These are phyloP conservation scores for Drosophila rellima DNA, from an alignment of 2,888 invertebrate species.

Conservation along the genomic window DNA sequence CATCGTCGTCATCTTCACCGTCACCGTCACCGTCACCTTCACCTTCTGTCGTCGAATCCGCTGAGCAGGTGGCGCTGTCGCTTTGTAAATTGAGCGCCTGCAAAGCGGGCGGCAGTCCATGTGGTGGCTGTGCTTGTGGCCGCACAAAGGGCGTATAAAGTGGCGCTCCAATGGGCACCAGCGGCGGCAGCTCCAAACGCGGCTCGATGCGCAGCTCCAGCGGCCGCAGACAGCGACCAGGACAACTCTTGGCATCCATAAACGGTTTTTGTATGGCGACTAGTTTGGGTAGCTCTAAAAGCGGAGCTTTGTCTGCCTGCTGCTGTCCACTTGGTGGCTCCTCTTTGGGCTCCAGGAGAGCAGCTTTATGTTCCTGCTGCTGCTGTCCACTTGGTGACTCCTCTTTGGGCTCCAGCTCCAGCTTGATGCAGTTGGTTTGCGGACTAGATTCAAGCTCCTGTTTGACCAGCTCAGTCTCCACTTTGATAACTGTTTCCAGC, in stretches of 20 bases:
- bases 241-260: slow-evolving; percentile 17
- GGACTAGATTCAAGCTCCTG: slow-evolving; percentile 28
- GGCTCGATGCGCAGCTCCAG: slow-evolving; percentile 62
- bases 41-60: slow-evolving; percentile 68
- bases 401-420: slow-evolving; percentile 56
- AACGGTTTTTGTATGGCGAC: slow-evolving; percentile 66
- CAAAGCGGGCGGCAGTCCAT: slow-evolving; percentile 56
- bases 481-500: slow-evolving; percentile 35
- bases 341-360: slow-evolving; percentile 48
- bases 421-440: slow-evolving; percentile 37
- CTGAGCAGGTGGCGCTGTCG: slow-evolving; percentile 62
- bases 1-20: slow-evolving; percentile 40
- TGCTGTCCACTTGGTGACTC: slow-evolving; percentile 46
- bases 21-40: slow-evolving; percentile 47
- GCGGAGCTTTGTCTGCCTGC: slow-evolving; percentile 16
- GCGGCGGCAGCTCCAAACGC: slow-evolving; percentile 57
- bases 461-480: slow-evolving; percentile 58
- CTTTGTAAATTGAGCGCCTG: slow-evolving; percentile 65
- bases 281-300: slow-evolving; percentile 64
- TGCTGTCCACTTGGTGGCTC: slow-evolving; percentile 46
- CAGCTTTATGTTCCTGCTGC: slow-evolving; percentile 13
- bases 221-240: slow-evolving; percentile 45
- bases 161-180: slow-evolving; percentile 76
- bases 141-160: slow-evolving; percentile 61
- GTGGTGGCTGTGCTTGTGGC: slow-evolving; percentile 43